Conservation (phyloP, 1,140 invertebrate species). For the Drosophila orena region DNA sequence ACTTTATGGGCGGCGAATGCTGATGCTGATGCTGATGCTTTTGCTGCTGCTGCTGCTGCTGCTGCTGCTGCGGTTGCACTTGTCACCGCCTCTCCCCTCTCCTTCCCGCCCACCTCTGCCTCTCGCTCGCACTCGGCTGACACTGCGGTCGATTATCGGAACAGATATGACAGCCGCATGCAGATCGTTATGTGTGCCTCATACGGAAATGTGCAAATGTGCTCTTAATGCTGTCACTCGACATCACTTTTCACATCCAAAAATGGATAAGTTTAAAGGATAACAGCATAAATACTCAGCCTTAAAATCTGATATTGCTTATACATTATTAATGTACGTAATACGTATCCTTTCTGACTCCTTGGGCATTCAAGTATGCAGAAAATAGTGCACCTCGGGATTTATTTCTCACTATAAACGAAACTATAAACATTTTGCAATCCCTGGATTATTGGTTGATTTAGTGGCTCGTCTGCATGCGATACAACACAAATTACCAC, state of each 20-base stretch:
- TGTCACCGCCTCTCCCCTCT: neutral
- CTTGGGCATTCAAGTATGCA: too few species aligned
- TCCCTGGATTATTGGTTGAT: too few species aligned
- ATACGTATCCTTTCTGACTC: too few species aligned
- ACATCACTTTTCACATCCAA: conserved; percentile 1
- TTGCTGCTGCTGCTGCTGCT: conserved; percentile 26
- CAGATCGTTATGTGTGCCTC: conserved; percentile 1
- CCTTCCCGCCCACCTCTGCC: neutral
- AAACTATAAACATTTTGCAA: too few species aligned
- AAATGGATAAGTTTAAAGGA: neutral
- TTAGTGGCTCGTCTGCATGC: too few species aligned
- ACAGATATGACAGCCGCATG: conserved; percentile 60
- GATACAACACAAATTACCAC: too few species aligned
- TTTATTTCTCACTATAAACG: too few species aligned
- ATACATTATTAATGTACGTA: too few species aligned
- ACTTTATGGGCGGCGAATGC: conserved; percentile 35
- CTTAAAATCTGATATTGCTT: too few species aligned
- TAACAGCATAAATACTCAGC: neutral
- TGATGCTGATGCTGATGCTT: conserved; percentile 15
- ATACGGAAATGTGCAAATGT: conserved; percentile 7
- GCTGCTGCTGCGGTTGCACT: conserved; percentile 37
- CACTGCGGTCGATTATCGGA: conserved; percentile 72
- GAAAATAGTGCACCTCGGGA: too few species aligned
- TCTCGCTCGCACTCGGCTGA: conserved; percentile 53
- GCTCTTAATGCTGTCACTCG: conserved; percentile 2